These are phyloP conservation scores for Philopedon plagiatum DNA, from an alignment of 2,888 invertebrate species.

Conservation along the genomic window DNA sequence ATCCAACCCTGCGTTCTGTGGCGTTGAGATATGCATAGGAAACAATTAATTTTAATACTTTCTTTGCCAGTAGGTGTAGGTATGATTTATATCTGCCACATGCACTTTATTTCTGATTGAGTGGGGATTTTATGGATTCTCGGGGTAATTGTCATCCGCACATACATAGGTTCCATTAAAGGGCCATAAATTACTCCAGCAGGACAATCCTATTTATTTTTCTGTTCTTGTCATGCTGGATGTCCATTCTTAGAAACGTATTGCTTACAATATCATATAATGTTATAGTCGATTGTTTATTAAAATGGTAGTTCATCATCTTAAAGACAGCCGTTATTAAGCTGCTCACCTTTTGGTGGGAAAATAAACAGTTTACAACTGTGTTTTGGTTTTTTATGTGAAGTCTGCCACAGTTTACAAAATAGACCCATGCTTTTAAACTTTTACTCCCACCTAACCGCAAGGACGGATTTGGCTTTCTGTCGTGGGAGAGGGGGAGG, in stretches of 20 bases:
- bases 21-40: constrained; percentile 50
- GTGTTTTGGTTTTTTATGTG: too few relatives aligned
- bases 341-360: neutral
- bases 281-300: neutral
- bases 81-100: constrained; percentile 56
- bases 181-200: constrained; percentile 48
- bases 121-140: constrained; percentile 58
- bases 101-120: constrained; percentile 54
- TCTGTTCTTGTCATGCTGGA: constrained; percentile 20
- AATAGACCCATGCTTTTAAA: too few relatives aligned
- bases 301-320: neutral
- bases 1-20: constrained; percentile 22
- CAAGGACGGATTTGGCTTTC: too few relatives aligned
- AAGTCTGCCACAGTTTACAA: too few relatives aligned
- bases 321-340: neutral
- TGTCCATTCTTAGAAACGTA: constrained; percentile 34
- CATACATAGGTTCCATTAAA: constrained; percentile 55
- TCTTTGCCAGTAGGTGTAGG: constrained; percentile 54
- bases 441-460: too few relatives aligned
- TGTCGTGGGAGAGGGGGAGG: too few relatives aligned
- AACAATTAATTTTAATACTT: constrained; percentile 54
- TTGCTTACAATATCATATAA: constrained; percentile 20
- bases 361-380: neutral
- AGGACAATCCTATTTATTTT: constrained; percentile 49
- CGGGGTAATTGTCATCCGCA: constrained; percentile 57